Conservation (phyloP, 2,113 vertebrate genomes). For the Ariopsis seemanni region DNA sequence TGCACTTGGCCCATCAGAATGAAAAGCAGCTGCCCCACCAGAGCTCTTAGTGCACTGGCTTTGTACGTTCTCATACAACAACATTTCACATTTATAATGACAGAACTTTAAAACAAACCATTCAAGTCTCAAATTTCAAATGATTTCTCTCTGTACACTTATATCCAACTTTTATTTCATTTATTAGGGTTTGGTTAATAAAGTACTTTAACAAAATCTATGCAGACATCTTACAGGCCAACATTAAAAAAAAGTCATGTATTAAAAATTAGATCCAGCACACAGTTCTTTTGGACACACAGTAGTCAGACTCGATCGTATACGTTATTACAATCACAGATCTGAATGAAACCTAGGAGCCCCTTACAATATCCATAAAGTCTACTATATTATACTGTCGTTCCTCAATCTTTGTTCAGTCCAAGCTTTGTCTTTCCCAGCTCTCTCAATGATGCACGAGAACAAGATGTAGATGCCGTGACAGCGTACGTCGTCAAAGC, state of each 20-base stretch:
- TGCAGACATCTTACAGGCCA: conserved; percentile 20
- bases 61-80: neutral
- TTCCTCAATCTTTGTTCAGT: neutral
- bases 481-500: conserved; percentile 5
- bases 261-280: neutral
- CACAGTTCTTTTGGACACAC: neutral
- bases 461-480: neutral
- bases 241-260: neutral
- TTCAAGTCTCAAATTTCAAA: neutral
- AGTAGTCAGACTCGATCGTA: neutral
- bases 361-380: neutral
- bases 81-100: neutral
- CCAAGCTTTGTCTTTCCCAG: neutral
- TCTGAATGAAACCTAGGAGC: neutral
- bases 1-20: neutral
- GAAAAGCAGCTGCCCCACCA: neutral
- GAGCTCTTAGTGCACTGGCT: too few species aligned
- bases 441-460: neutral
- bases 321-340: conserved; percentile 17
- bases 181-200: conserved; percentile 1
- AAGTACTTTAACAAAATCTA: conserved; percentile 19
- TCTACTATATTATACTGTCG: neutral
- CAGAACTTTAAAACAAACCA: neutral
- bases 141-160: neutral
- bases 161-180: neutral